Evolutionary conservation across 2,888 invertebrate genomes (phyloP).

Genomic region (Phania funesta): DNA sequence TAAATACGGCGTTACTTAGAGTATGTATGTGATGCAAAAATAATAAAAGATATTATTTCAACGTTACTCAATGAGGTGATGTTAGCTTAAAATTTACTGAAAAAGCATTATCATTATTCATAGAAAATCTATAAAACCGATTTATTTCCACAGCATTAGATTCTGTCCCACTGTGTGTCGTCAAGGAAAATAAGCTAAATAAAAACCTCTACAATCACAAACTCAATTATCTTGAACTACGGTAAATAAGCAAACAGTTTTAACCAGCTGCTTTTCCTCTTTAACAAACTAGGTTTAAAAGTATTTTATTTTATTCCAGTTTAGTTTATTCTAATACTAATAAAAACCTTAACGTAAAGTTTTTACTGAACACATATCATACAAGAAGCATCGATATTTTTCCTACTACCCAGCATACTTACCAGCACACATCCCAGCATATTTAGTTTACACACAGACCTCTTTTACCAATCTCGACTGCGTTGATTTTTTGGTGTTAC

Average conservation of each 20-base stretch:
- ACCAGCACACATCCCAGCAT: background rate
- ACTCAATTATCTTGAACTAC: slow-evolving; percentile 21
- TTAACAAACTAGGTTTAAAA: background rate
- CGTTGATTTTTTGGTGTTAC: background rate
- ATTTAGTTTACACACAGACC: background rate
- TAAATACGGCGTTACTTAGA: no score
- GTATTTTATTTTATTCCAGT: background rate
- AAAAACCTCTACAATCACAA: slow-evolving; percentile 1
- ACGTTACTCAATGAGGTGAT: no score
- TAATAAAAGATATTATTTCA: no score
- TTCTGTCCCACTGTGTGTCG: no score
- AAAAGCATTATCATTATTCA: no score
- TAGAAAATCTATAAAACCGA: no score
- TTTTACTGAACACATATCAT: background rate
- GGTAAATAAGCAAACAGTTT: slow-evolving; percentile 4
- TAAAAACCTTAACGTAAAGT: background rate
- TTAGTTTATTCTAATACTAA: background rate
- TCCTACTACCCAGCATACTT: background rate
- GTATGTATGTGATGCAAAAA: no score
- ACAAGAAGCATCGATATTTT: background rate
- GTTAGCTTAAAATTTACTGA: no score
- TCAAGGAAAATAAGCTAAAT: background rate
- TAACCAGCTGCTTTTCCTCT: background rate
- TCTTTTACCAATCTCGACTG: background rate
- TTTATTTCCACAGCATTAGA: no score